These are phyloP conservation scores for Pseudachorutes palmiensis DNA, from an alignment of 1,140 invertebrate genomes.

Conservation along the genomic window DNA sequence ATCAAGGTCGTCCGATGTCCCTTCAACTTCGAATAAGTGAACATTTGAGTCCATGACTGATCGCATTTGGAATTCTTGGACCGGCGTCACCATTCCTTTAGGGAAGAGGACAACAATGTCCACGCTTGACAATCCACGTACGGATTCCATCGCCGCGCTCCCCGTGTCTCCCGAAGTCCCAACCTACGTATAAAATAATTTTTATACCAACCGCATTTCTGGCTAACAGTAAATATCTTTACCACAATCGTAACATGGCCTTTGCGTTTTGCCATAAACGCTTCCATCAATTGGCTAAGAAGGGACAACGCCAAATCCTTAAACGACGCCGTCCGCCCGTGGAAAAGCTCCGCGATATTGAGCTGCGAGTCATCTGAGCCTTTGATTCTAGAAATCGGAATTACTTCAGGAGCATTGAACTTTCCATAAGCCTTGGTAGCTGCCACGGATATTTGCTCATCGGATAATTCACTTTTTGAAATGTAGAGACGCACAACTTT, in stretches of 20 bases:
- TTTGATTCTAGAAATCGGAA: background rate
- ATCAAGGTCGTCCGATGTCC: constrained; percentile 48
- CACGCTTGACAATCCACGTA: constrained; percentile 42
- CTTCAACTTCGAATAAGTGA: constrained; percentile 46
- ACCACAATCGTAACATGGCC: constrained; percentile 41
- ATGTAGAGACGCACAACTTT: constrained; percentile 44
- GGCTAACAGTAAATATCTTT: constrained; percentile 16
- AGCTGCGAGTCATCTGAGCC: background rate
- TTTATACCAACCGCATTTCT: constrained; percentile 31
- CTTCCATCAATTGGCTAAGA: constrained; percentile 44
- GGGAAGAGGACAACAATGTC: constrained; percentile 48
- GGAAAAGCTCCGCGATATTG: constrained; percentile 45
- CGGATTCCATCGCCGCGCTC: constrained; percentile 47
- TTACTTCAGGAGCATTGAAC: constrained; percentile 11
- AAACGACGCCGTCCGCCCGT: constrained; percentile 45
- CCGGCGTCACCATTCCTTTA: constrained; percentile 41
- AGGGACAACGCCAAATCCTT: constrained; percentile 47
- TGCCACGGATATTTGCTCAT: constrained; percentile 23
- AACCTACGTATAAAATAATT: constrained; percentile 27
- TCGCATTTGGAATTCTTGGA: constrained; percentile 49
- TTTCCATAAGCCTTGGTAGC: constrained; percentile 19
- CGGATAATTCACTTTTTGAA: constrained; percentile 43
- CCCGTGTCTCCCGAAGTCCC: constrained; percentile 51
- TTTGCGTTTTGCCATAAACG: constrained; percentile 43
- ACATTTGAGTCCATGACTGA: constrained; percentile 45